Base-by-base conservation (phyloP, 2,797 vertebrate genomes). In the Brachyalestes nurse region DNA sequence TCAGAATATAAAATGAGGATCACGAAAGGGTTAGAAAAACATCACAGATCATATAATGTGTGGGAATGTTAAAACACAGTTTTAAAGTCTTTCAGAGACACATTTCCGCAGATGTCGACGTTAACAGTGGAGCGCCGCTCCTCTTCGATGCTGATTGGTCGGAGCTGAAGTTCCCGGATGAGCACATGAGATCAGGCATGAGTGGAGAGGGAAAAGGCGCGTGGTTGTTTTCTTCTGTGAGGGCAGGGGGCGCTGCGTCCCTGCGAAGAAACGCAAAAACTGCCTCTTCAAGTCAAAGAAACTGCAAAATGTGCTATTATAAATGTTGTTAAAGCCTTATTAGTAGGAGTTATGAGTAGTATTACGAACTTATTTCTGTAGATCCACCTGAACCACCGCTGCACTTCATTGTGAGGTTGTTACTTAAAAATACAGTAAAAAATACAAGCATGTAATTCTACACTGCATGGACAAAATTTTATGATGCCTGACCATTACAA, bases 161-260 rank as follows among this genome's bases (percentile, higher is more conserved):
- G 10, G 1, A 1, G 0, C 0, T 0, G 13, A 82, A 92, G 84
- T 38, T 88, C 92, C 92, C 91, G 91, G 91, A 92, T 93, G 0
- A 69, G 75, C 91, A 93, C 91, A 88, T 90, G 92, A 82, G 61
- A 72, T 53, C 49, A 82, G 86, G 85, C 86, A 86, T 90, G 88
- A 86, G 12, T 23, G 16, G 28, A 72, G 61, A 40, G 6, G 62
- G 72, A 71, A 49, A 53, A 38, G n/a, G 14, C 7, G 2, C 47
- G 66, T 58, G 34, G 77, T 58, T 8, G n/a, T 9, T 10, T 2
- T 19, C 38, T 19, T 16, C 2, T 6, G 38, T 38, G 6, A 10
- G 6, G 5, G 13, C 16, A 4, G 55, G 17, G 23, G 74, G 78
- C 78, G 34, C 78, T 83, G 62, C 25, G 23, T 34, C 21, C 19